These are phyloP conservation scores for Labroides dimidiatus DNA, from an alignment of 2,797 vertebrate species.

Conservation along the genomic window DNA sequence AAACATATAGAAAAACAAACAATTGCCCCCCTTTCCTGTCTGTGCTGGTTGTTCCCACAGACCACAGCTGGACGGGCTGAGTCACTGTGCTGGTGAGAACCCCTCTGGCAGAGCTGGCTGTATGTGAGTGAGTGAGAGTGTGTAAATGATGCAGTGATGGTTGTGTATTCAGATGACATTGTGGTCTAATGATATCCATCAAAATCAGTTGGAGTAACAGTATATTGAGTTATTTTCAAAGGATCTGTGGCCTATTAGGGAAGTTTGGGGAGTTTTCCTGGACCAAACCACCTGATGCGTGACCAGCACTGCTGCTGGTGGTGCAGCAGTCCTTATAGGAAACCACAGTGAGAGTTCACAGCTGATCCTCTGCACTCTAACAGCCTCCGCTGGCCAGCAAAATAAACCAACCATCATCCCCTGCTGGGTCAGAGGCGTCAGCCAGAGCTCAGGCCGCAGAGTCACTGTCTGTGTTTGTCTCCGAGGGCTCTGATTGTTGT, in stretches of 20 bases:
- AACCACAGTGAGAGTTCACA: not conserved
- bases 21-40: constrained; percentile 54
- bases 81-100: constrained; percentile 49
- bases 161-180: not conserved
- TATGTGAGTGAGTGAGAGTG: not conserved
- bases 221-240: no score
- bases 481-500: not conserved
- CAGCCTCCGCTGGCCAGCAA: not conserved
- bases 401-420: not conserved
- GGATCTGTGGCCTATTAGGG: no score
- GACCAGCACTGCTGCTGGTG: no score
- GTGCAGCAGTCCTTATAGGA: not conserved
- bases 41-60: constrained; percentile 51
- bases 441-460: not conserved
- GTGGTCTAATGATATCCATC: not conserved
- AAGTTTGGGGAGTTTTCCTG: no score
- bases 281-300: not conserved
- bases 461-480: constrained; percentile 5
- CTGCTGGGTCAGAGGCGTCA: not conserved
- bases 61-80: constrained; percentile 59
- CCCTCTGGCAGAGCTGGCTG: constrained; percentile 5
- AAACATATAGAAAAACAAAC: constrained; percentile 22
- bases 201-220: not conserved
- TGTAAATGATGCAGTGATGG: no score
- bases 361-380: not conserved